A percentile compares a stretch with the other conserved stretches of the same genome.
phyloP scores from a whole-genome alignment of 2,113 vertebrate species.

The Oreochromis tanganicae region DNA sequence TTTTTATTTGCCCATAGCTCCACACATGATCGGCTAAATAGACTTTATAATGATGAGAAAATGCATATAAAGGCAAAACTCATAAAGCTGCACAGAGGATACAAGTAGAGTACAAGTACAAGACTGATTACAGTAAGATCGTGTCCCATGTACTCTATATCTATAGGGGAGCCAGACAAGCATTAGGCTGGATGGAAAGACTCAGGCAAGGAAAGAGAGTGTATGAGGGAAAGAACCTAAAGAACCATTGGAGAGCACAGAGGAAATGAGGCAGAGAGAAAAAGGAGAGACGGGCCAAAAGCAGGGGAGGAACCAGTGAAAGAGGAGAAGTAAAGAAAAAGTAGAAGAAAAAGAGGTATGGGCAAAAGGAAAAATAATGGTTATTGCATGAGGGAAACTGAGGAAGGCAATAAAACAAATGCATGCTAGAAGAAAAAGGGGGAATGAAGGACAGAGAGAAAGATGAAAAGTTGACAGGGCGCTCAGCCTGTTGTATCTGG shows the following conservation, averaged over 20 bases:
- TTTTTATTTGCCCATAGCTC: not conserved
- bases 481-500: conserved; percentile 61
- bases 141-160: not conserved
- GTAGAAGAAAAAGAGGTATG: conserved; percentile 31
- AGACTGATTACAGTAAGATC: not conserved
- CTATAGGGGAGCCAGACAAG: not conserved
- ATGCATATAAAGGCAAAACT: not conserved
- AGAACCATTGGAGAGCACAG: conserved; percentile 62
- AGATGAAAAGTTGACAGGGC: conserved; percentile 48
- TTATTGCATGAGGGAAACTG: conserved; percentile 52
- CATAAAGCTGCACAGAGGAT: not conserved
- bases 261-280: conserved; percentile 71
- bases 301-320: conserved; percentile 55
- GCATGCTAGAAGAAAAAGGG: conserved; percentile 21
- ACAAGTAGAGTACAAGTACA: not conserved
- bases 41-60: not conserved
- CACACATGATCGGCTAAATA: not conserved
- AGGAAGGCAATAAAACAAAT: conserved; percentile 62
- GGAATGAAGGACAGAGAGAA: conserved; percentile 24
- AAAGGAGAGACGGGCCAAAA: conserved; percentile 58
- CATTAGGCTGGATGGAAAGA: conserved; percentile 20
- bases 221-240: conserved; percentile 69
- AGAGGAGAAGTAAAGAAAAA: conserved; percentile 46
- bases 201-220: conserved; percentile 21
- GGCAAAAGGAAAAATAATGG: conserved; percentile 32